Evolutionary conservation across 2,797 vertebrate species (phyloP).

Genomic region (Parauchenoglanis punctatus): DNA sequence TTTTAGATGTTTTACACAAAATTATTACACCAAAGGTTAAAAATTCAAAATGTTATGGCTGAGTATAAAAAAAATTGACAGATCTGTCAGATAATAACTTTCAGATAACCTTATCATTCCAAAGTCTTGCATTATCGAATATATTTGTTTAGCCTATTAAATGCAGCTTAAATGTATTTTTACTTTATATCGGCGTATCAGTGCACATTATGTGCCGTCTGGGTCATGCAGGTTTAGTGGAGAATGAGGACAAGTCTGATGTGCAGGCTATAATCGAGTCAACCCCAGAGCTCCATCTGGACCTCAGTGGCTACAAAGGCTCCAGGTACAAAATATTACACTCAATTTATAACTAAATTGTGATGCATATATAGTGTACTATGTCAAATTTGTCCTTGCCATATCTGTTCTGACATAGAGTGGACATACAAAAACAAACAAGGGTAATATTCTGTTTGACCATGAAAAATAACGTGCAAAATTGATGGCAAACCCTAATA

Average conservation of each 20-base stretch:
- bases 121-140: background rate
- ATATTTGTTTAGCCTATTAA: background rate
- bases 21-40: background rate
- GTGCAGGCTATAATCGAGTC: constrained; percentile 98
- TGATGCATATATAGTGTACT: background rate
- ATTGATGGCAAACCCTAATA: background rate
- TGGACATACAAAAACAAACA: background rate
- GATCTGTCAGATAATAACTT: background rate
- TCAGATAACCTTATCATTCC: background rate
- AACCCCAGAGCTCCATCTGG: constrained; percentile 96
- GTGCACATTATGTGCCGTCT: background rate
- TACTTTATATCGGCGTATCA: background rate
- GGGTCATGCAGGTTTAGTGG: constrained; percentile 78
- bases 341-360: background rate
- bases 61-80: background rate
- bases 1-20: background rate
- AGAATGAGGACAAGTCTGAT: constrained; percentile 92
- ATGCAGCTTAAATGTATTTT: background rate
- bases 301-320: constrained; percentile 87
- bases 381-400: background rate
- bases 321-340: constrained; percentile 78
- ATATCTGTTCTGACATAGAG: background rate
- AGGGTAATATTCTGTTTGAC: background rate
- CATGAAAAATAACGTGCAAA: background rate
- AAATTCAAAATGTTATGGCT: background rate